Conservation (phyloP, 2,797 vertebrate genomes). For the Onychomys arenicola region DNA sequence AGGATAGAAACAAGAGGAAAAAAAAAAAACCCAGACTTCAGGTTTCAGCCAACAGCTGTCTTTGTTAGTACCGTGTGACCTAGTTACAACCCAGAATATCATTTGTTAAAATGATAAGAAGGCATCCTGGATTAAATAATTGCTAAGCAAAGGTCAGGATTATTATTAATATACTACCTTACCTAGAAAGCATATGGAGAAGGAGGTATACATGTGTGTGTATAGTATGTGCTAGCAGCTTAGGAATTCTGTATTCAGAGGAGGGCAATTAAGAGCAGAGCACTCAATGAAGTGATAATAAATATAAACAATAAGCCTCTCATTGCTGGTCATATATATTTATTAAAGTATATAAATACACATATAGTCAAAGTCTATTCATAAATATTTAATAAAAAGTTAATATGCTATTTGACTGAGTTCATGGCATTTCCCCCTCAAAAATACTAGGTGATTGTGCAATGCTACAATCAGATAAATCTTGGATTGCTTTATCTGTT, state of each 20-base stretch:
- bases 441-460: conserved; percentile 56
- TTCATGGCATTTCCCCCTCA: conserved; percentile 49
- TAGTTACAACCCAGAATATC: background rate
- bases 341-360: background rate
- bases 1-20: conserved; percentile 9
- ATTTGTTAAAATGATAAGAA: background rate
- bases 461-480: conserved; percentile 70
- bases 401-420: conserved; percentile 49
- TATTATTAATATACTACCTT: background rate
- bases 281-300: background rate
- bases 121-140: background rate
- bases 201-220: background rate
- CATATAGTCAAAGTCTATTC: conserved; percentile 40
- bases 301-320: conserved; percentile 13
- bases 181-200: background rate
- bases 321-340: background rate
- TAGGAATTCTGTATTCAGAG: background rate
- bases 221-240: background rate
- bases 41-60: conserved; percentile 33
- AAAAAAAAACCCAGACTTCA: conserved; percentile 36
- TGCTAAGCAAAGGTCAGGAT: background rate
- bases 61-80: conserved; percentile 54
- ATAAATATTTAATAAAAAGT: conserved; percentile 43
- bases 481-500: conserved; percentile 58
- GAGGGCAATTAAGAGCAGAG: background rate